Percentiles rank a stretch among this genome's conserved stretches.
Conservation (phyloP, 2,113 vertebrate species). For the Neodon shergylaensis region DNA sequence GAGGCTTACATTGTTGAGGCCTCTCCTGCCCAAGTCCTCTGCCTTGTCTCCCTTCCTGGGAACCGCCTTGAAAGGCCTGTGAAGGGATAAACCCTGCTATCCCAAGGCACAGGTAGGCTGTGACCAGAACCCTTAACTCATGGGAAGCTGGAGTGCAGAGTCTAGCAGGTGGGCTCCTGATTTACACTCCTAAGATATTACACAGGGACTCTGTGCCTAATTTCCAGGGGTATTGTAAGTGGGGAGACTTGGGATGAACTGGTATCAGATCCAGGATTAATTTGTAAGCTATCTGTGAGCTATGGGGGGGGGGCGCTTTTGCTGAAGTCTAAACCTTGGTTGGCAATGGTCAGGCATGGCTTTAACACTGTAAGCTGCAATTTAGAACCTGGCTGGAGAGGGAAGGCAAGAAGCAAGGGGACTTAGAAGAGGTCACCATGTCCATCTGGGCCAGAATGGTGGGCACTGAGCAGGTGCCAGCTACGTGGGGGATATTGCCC, state of each 20-base stretch:
- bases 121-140: background rate
- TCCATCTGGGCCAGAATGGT: fast-evolving
- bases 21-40: background rate
- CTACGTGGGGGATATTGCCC: background rate
- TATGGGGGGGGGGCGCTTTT: background rate
- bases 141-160: background rate
- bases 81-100: background rate
- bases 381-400: background rate
- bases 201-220: background rate
- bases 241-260: background rate
- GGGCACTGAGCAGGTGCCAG: background rate
- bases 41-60: background rate
- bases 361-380: fast-evolving
- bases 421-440: too few relatives aligned
- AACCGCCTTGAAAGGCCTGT: background rate
- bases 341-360: background rate
- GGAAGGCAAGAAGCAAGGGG: background rate
- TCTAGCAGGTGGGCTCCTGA: background rate
- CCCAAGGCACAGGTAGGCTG: background rate
- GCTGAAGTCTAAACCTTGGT: background rate
- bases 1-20: background rate
- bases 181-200: background rate
- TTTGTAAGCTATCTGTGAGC: background rate
- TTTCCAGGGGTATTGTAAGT: background rate
- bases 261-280: background rate